These are phyloP conservation scores for Heliothis subflexa DNA, from an alignment of 1,140 invertebrate species.

Conservation along the genomic window DNA sequence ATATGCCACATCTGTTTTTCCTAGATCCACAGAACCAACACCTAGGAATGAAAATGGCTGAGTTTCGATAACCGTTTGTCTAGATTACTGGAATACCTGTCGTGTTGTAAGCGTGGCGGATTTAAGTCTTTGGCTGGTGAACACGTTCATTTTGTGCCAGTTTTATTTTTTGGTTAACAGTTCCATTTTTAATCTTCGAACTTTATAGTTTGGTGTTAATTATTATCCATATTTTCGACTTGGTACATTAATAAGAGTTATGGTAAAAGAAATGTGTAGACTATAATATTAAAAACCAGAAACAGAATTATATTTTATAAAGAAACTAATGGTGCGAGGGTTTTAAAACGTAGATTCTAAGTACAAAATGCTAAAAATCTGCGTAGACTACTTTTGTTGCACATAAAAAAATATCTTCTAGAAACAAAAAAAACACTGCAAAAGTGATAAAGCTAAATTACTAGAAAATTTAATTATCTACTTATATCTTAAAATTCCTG, in stretches of 20 bases:
- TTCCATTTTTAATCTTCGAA: no score
- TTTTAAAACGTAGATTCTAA: no score
- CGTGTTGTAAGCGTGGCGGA: not conserved
- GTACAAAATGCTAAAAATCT: no score
- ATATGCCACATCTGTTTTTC: not conserved
- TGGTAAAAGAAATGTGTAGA: no score
- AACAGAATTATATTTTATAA: no score
- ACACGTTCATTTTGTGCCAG: not conserved
- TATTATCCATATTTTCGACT: no score
- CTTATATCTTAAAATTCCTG: not conserved
- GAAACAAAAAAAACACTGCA: no score
- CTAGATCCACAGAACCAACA: not conserved
- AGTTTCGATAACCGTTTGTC: conserved; percentile 33
- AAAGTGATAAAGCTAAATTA: not conserved
- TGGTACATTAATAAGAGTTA: not conserved
- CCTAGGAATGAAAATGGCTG: conserved; percentile 18
- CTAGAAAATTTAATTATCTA: not conserved
- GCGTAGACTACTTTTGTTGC: no score
- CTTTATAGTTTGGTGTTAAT: no score
- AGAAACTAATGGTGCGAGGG: no score
- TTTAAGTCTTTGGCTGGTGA: not conserved
- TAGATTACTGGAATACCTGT: conserved; percentile 30
- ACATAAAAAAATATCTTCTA: no score
- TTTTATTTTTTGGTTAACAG: not conserved
- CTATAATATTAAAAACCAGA: no score